These are phyloP conservation scores for Agonopterix alstromeriana DNA, from an alignment of 2,888 invertebrate species.

Conservation along the genomic window DNA sequence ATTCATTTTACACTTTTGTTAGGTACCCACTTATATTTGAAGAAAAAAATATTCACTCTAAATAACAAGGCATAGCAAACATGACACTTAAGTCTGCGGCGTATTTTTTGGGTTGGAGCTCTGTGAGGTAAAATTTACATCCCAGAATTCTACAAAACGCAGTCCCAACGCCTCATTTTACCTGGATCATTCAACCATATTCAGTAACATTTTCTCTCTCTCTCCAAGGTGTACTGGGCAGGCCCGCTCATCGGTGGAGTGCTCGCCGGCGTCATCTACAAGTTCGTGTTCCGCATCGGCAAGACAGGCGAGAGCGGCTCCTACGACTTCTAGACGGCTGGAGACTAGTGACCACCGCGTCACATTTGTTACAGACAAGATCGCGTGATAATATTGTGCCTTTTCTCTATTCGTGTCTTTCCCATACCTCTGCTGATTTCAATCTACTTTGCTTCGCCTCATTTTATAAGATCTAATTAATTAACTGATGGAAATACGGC, in stretches of 20 bases:
- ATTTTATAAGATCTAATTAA: too few species aligned
- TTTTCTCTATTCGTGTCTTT: constrained; percentile 8
- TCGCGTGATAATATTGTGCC: background rate
- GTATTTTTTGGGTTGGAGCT: too few species aligned
- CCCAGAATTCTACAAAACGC: too few species aligned
- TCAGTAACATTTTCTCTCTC: constrained; percentile 1
- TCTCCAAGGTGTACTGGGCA: constrained; percentile 87
- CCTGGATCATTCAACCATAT: background rate
- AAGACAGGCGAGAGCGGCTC: constrained; percentile 85
- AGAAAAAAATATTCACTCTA: too few species aligned
- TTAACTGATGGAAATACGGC: too few species aligned
- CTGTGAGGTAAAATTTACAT: too few species aligned
- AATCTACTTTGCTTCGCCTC: too few species aligned
- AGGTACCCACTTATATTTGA: too few species aligned
- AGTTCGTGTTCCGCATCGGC: constrained; percentile 81
- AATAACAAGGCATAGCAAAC: too few species aligned
- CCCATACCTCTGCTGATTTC: constrained; percentile 15
- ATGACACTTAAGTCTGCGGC: too few species aligned
- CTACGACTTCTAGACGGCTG: constrained; percentile 81
- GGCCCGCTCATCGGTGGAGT: constrained; percentile 89
- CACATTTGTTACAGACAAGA: background rate
- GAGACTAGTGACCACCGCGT: constrained; percentile 4
- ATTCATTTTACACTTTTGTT: too few species aligned
- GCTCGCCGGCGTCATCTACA: constrained; percentile 84
- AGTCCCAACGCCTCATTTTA: too few species aligned